phyloP scores from a whole-genome alignment of 2,113 vertebrate species.

The Nannospalax galili region DNA sequence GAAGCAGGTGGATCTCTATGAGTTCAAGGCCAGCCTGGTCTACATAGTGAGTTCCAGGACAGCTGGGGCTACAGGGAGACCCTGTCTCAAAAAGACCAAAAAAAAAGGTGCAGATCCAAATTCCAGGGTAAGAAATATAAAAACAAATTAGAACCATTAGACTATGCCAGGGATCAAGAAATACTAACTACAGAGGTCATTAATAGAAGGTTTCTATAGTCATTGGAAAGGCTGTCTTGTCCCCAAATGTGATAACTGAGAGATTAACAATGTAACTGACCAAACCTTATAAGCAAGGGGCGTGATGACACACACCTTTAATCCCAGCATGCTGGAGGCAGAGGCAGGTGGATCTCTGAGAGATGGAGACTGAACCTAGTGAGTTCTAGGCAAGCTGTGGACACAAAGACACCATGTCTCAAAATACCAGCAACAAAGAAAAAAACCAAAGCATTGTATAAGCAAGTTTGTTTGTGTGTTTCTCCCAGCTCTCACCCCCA shows the following conservation, averaged over 20 bases:
- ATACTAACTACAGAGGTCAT: background rate
- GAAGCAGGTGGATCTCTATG: background rate
- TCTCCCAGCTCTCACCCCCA: too few species aligned
- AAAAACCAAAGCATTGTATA: too few species aligned
- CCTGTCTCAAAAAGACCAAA: background rate
- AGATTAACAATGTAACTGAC: background rate
- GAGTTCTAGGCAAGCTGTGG: too few species aligned
- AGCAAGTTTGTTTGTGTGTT: conserved; percentile 28
- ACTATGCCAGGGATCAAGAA: background rate
- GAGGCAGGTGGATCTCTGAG: too few species aligned
- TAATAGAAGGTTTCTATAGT: conserved; percentile 22
- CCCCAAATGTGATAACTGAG: background rate
- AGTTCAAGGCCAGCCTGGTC: too few species aligned
- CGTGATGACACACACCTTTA: too few species aligned
- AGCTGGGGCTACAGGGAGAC: background rate
- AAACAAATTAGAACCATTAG: conserved; percentile 16
- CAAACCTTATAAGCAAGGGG: background rate
- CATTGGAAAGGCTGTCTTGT: conserved; percentile 26
- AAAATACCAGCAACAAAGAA: too few species aligned
- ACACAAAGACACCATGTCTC: too few species aligned
- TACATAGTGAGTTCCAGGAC: too few species aligned
- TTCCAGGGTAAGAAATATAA: background rate
- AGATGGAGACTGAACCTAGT: too few species aligned
- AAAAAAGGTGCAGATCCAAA: background rate
- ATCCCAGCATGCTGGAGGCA: too few species aligned